Evolutionary conservation across 2,797 vertebrate species (phyloP), one percentile per base, ranked within the genome.

Genomic region (Chiroxiphia lanceolata): DNA sequence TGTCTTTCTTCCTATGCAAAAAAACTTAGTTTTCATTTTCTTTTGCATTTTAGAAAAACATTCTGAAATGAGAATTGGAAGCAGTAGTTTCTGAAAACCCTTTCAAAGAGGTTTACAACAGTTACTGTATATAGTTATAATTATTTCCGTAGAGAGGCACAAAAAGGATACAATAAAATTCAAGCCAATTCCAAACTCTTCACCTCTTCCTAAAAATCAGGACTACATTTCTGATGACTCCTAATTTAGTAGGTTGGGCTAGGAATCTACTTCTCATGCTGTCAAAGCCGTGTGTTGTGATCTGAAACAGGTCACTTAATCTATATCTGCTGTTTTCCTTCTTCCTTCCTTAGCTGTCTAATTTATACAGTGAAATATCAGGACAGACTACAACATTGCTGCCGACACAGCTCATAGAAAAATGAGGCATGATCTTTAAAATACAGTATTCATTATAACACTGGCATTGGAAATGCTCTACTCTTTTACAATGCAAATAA

Each of bases 301-400:
- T 85, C 71, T 61, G 56, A 64, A 95, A 91, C 60, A 83, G 89
- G 84, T 90, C 75, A 90, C 44, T 93, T 90, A 68, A 75, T 88
- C 68, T 81, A 0, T 79, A 82, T 56, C 86, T 83, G 65, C 51
- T 89, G 68, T 11, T 95, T 87, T 90, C n/a, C 42, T 76, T 88
- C 76, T 61, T 84, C 57, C 61, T 81, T 84, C 88, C 70, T 87
- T 60, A 82, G 47, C 44, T 70, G 51, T 50, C 81, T 95, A 93
- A 96, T 91, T 95, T 95, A 92, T 57, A 89, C 78, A 93, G 84
- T 87, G 84, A 93, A 96, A 77, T 87, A 92, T 36, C 92, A 87
- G 78, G 71, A 77, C 84, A 94, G 90, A 93, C 78, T 80, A 72
- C 56, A 93, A 72, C 68, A 47, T 42, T 87, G 84, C 87, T 92